Evolutionary conservation across 2,797 vertebrate genomes (phyloP).

Genomic region (Epinephelus malabaricus): DNA sequence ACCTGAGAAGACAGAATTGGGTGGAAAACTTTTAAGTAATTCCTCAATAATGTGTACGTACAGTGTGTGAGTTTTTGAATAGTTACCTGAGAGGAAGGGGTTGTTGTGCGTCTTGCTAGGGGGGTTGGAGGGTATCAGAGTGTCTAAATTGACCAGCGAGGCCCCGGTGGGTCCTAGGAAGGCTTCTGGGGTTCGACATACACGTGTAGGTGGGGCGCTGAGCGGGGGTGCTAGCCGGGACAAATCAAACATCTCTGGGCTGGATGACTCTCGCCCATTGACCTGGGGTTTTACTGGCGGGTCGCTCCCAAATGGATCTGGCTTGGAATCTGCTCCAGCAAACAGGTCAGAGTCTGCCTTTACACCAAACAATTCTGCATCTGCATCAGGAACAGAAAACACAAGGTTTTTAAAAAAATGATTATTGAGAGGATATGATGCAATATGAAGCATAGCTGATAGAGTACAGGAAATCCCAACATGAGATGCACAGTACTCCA

Average conservation of each 20-base stretch:
- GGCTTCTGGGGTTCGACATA: conserved; percentile 91
- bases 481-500: no score
- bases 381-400: conserved; percentile 41
- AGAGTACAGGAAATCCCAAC: no score
- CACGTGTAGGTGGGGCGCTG: conserved; percentile 73
- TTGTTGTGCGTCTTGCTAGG: conserved; percentile 88
- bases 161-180: conserved; percentile 94
- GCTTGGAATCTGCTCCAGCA: conserved; percentile 69
- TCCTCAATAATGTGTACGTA: neutral
- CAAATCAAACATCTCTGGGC: conserved; percentile 88
- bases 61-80: neutral
- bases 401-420: neutral
- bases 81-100: conserved; percentile 93
- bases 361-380: conserved; percentile 67
- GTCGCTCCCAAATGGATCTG: conserved; percentile 84
- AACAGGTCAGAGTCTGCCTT: conserved; percentile 64
- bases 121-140: conserved; percentile 86
- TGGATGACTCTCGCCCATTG: conserved; percentile 86
- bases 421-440: neutral
- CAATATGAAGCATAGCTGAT: neutral
- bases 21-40: neutral
- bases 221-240: conserved; percentile 85
- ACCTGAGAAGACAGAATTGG: conserved; percentile 77
- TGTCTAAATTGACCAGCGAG: conserved; percentile 94
- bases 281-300: conserved; percentile 80